phyloP scores from a whole-genome alignment of 2,797 vertebrate species.

The Rhinogobio ventralis region DNA sequence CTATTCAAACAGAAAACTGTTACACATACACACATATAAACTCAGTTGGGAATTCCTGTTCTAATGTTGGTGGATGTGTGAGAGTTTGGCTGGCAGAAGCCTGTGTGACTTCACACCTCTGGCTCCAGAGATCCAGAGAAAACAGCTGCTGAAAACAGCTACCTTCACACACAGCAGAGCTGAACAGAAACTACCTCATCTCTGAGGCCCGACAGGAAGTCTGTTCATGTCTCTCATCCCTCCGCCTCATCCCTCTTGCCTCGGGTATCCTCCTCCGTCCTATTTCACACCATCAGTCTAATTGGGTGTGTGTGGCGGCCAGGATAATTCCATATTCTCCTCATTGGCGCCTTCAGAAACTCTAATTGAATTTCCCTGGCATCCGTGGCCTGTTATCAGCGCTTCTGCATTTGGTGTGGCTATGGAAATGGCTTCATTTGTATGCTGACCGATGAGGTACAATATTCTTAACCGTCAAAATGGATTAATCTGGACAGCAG shows the following conservation, averaged over 20 bases:
- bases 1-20: not conserved
- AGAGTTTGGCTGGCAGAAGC: not conserved
- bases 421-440: slow-evolving; percentile 62
- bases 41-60: slow-evolving; percentile 6
- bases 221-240: not conserved
- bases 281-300: slow-evolving; percentile 53
- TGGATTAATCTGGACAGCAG: slow-evolving; percentile 53
- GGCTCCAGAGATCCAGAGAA: slow-evolving; percentile 13
- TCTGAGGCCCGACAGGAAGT: slow-evolving; percentile 19
- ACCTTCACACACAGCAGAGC: slow-evolving; percentile 5
- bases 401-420: slow-evolving; percentile 46
- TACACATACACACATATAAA: not conserved
- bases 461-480: slow-evolving; percentile 61
- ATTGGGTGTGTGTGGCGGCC: slow-evolving; percentile 54
- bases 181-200: not conserved
- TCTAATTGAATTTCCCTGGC: slow-evolving; percentile 65
- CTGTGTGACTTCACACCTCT: slow-evolving; percentile 24
- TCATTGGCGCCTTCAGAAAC: slow-evolving; percentile 54
- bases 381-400: slow-evolving; percentile 50
- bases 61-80: not conserved
- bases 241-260: slow-evolving; percentile 23
- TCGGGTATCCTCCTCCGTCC: slow-evolving; percentile 43
- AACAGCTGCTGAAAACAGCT: slow-evolving; percentile 12
- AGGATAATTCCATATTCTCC: slow-evolving; percentile 60
- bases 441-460: slow-evolving; percentile 60